Evolutionary conservation across 2,888 invertebrate species (phyloP), one percentile per base, ranked within the genome.

Genomic region (Eristalinus aeneus): DNA sequence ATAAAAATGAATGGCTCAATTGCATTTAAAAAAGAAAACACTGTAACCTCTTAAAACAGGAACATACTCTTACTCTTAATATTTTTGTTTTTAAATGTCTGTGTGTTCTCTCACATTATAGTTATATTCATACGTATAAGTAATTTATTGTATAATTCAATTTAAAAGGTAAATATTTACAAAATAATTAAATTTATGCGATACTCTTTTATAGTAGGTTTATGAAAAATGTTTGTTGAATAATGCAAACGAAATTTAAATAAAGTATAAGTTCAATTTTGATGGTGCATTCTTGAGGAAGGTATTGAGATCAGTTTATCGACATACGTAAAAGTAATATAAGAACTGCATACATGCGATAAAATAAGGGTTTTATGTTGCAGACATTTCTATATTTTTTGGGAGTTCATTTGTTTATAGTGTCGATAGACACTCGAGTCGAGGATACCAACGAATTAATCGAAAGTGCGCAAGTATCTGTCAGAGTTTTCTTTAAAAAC

Each of bases 1-100:
- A 65, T 74, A 65, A 74, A 74, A 74, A 65, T 74, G 0, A 74
- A 74, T 74, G 65, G 58, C 46, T 74, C 74, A 74, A 74, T 74
- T 74, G 65, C 74, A 74, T 74, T 54, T 22, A 53, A 64, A 27
- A 63, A 73, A 73, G 54, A 69, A 71, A 61, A 60, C 56, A 39
- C 39, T 56, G n/a, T 58, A 74, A 74, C 65, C 74, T 74, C 22
- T 74, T 39, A 65, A 74, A 74, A 74, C 74, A 74, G 74, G 65
- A 74, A 74, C 74, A 65, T 65, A 65, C 16, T 34, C 56, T 56
- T 56, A 56, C 10, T 23, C 22, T 56, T 53, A 53, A 54, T 54
- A 46, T 54, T 27, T 73, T 73, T 46, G 16, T n/a, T 64, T 53
- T n/a, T 54, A 71, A 8, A 58, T 46, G 31, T 22, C 22, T 23